phyloP scores from a whole-genome alignment of 1,140 invertebrate genomes.

The Cecropterus lyciades region DNA sequence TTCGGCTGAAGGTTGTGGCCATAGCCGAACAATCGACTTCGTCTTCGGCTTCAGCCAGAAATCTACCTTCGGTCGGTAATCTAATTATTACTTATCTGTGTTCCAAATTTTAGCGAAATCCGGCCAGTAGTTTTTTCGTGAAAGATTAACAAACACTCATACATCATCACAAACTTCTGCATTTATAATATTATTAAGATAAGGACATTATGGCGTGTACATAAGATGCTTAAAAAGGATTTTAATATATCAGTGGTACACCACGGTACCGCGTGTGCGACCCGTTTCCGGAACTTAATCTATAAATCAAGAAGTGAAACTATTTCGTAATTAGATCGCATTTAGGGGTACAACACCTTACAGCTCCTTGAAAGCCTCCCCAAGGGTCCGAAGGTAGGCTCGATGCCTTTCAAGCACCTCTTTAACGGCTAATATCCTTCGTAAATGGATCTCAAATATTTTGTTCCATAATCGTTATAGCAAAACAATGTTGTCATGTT shows the following conservation, averaged over 20 bases:
- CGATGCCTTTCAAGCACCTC: constrained; percentile 80
- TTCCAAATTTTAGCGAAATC: too few species aligned
- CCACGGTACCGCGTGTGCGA: constrained; percentile 64
- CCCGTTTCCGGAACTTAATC: constrained; percentile 79
- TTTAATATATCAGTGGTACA: constrained; percentile 72
- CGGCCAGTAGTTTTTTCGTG: too few species aligned
- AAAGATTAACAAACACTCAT: too few species aligned
- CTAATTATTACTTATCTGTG: too few species aligned
- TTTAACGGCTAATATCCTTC: constrained; percentile 82
- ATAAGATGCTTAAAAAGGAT: constrained; percentile 16
- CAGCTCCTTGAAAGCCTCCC: constrained; percentile 75
- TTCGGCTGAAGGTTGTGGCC: too few species aligned
- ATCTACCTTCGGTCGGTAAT: too few species aligned
- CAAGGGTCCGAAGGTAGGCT: constrained; percentile 80
- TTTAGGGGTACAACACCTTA: constrained; percentile 83
- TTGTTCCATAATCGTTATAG: constrained; percentile 74
- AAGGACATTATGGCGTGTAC: too few species aligned
- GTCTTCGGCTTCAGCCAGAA: too few species aligned
- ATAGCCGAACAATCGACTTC: too few species aligned
- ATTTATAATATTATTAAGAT: too few species aligned
- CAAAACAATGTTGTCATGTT: constrained; percentile 74
- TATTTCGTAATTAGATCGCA: constrained; percentile 85
- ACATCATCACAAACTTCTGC: too few species aligned
- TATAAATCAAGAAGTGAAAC: constrained; percentile 85
- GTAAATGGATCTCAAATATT: constrained; percentile 83